Percentiles rank a stretch among this genome's conserved stretches.
Conservation (phyloP, 2,888 invertebrate genomes). For the Cabera pusaria region DNA sequence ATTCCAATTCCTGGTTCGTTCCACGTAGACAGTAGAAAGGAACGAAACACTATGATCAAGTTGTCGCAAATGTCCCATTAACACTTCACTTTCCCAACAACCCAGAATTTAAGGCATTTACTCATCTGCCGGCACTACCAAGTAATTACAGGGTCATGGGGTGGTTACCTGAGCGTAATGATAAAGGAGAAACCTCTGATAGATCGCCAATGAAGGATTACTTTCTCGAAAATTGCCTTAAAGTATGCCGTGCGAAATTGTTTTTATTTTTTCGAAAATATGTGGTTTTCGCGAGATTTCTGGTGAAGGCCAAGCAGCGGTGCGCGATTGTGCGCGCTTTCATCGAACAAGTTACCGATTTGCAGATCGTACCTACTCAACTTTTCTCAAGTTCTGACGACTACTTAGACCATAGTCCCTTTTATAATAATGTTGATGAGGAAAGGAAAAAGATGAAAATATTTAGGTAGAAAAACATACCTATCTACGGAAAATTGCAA, state of each 20-base stretch:
- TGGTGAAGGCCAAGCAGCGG: constrained; percentile 55
- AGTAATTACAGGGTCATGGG: constrained; percentile 69
- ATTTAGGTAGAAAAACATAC: too few species aligned
- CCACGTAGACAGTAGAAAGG: constrained; percentile 52
- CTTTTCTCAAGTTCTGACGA: too few species aligned
- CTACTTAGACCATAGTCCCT: too few species aligned
- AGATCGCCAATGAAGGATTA: constrained; percentile 73
- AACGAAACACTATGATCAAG: constrained; percentile 70
- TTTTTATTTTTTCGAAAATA: constrained; percentile 60
- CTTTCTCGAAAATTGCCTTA: constrained; percentile 79
- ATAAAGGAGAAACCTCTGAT: constrained; percentile 72
- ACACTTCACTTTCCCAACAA: constrained; percentile 78
- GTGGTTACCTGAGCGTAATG: constrained; percentile 56
- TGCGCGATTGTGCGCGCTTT: constrained; percentile 54
- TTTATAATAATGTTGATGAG: too few species aligned
- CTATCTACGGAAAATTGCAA: too few species aligned
- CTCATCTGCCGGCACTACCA: constrained; percentile 75
- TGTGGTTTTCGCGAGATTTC: constrained; percentile 53
- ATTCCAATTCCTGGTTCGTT: constrained; percentile 61
- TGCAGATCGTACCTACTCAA: too few species aligned
- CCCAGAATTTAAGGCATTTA: constrained; percentile 78
- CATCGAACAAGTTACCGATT: constrained; percentile 57
- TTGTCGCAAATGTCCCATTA: constrained; percentile 62
- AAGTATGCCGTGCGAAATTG: constrained; percentile 74
- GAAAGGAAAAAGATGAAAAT: too few species aligned